Conservation (phyloP, 1,140 invertebrate genomes). For the Melanaphis sacchari region DNA sequence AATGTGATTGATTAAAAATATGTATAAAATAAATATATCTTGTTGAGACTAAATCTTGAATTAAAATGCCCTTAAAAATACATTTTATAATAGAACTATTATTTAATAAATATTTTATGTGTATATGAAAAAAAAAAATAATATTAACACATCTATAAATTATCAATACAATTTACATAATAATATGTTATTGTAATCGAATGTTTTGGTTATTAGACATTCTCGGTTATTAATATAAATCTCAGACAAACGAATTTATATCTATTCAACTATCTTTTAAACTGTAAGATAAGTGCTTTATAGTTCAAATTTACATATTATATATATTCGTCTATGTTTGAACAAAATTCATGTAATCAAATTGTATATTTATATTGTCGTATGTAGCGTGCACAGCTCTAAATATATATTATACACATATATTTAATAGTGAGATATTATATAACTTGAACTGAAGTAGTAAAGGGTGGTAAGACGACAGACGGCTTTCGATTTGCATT, state of each 20-base stretch:
- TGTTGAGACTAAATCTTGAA: too few relatives aligned
- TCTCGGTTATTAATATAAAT: too few relatives aligned
- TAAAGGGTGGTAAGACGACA: conserved; percentile 28
- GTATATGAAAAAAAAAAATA: too few relatives aligned
- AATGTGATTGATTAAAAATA: background rate
- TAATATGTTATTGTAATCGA: too few relatives aligned
- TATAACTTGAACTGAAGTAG: background rate
- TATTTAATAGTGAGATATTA: conserved; percentile 2
- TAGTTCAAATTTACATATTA: background rate
- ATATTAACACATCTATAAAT: background rate
- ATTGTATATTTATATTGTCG: background rate
- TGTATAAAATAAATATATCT: too few relatives aligned
- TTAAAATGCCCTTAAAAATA: background rate
- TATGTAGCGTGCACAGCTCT: background rate
- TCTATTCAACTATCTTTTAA: background rate
- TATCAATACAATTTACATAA: background rate
- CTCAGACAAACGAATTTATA: background rate
- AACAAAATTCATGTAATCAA: background rate
- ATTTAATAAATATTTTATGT: too few relatives aligned
- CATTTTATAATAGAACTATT: background rate
- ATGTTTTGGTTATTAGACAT: background rate
- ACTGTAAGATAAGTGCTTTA: background rate
- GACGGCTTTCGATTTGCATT: conserved; percentile 54
- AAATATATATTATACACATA: background rate
- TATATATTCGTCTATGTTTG: background rate